Percentiles rank a stretch among this genome's conserved stretches.
phyloP scores from a whole-genome alignment of 1,140 invertebrate species.

The Pinna nobilis region DNA sequence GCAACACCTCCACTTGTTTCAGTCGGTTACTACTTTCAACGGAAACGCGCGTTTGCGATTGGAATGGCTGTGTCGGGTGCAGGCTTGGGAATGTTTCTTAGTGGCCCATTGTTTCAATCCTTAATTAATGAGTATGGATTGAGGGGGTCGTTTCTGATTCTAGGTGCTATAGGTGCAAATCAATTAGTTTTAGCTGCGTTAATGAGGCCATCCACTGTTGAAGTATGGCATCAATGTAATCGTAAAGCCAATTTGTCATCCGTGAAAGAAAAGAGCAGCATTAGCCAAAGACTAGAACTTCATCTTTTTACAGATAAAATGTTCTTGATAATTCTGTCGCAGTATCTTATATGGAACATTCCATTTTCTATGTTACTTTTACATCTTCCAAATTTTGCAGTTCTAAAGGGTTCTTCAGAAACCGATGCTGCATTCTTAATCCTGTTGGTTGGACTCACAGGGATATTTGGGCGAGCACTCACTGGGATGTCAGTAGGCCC shows the following conservation, averaged over 20 bases:
- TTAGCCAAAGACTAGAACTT: background rate
- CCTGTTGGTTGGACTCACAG: conserved; percentile 39
- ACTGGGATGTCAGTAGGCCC: conserved; percentile 41
- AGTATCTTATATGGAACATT: conserved; percentile 24
- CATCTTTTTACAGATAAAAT: conserved; percentile 4
- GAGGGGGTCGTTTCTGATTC: conserved; percentile 43
- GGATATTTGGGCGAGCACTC: conserved; percentile 38
- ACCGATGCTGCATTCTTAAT: conserved; percentile 45
- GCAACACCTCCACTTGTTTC: conserved; percentile 32
- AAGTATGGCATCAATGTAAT: conserved; percentile 1
- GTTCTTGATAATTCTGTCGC: conserved; percentile 3
- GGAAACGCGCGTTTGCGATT: conserved; percentile 31
- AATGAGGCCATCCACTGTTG: conserved; percentile 49
- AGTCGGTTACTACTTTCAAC: conserved; percentile 46
- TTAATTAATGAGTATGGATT: conserved; percentile 44
- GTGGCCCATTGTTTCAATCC: conserved; percentile 39
- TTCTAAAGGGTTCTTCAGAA: conserved; percentile 15
- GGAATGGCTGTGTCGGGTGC: conserved; percentile 40
- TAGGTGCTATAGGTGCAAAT: conserved; percentile 37
- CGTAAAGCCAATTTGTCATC: no score
- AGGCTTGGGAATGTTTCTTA: conserved; percentile 47
- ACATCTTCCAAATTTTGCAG: conserved; percentile 43
- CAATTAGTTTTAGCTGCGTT: conserved; percentile 35
- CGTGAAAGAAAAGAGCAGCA: background rate
- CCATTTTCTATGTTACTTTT: conserved; percentile 28